Evolutionary conservation across 2,797 vertebrate species (phyloP).

Genomic region (Myripristis jacobus): DNA sequence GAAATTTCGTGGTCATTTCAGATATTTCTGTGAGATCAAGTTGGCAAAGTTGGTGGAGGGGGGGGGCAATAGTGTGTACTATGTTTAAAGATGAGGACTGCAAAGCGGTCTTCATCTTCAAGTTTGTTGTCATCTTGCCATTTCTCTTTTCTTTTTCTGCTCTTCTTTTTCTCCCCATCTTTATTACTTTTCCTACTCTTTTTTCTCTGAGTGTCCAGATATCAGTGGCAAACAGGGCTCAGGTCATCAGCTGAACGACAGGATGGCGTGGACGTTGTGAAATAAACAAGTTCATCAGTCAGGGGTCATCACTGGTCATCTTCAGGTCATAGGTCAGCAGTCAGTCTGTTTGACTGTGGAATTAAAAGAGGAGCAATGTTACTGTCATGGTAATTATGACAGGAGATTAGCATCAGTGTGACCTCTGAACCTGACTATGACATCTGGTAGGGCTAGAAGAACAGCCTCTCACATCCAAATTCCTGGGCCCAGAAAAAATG

Average conservation of each 20-base stretch:
- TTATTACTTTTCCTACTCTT: background rate
- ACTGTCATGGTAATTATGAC: slow-evolving; percentile 56
- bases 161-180: background rate
- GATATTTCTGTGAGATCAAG: no score
- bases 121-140: background rate
- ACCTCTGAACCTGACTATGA: slow-evolving; percentile 50
- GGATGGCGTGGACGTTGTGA: slow-evolving; percentile 7
- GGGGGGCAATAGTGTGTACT: no score
- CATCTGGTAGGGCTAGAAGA: background rate
- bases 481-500: background rate
- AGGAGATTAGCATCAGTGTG: slow-evolving; percentile 35
- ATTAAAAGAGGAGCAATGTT: slow-evolving; percentile 25
- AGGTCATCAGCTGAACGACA: background rate
- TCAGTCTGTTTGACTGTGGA: slow-evolving; percentile 4
- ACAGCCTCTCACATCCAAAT: background rate
- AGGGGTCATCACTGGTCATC: slow-evolving; percentile 43
- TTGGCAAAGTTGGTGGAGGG: no score
- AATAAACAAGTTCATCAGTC: slow-evolving; percentile 38
- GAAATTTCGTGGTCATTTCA: no score
- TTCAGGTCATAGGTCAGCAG: slow-evolving; percentile 52
- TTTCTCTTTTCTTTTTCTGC: no score
- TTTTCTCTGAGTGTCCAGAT: background rate
- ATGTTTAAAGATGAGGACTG: no score
- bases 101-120: no score
- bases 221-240: background rate